Percentiles rank a stretch among this genome's conserved stretches.
Evolutionary conservation across 1,140 invertebrate species (phyloP).

Genomic region (Procambarus virginalis): DNA sequence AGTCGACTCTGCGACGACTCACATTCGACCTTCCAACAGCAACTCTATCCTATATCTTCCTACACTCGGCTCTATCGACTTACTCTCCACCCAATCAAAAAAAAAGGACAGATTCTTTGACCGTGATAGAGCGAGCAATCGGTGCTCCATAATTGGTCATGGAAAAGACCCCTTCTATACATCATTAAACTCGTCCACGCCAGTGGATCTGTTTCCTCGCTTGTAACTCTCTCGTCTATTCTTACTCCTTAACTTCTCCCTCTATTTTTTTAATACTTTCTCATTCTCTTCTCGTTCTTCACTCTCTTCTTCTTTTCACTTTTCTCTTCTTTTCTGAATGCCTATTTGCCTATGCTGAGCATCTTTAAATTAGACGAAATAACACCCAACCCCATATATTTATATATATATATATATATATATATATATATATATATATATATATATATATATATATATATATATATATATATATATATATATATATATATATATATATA

Average conservation of each 20-base stretch:
- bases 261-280: no score
- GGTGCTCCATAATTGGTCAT: neutral
- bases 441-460: slow-evolving; percentile 11
- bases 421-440: slow-evolving; percentile 11
- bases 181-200: slow-evolving; percentile 6
- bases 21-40: no score
- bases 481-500: slow-evolving; percentile 4
- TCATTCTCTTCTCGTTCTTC: neutral
- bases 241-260: neutral
- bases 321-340: neutral
- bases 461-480: slow-evolving; percentile 11
- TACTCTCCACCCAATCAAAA: neutral
- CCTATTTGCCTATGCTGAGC: no score
- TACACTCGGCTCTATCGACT: no score
- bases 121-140: neutral
- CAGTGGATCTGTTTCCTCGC: neutral
- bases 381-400: neutral
- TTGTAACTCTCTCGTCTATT: neutral
- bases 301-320: neutral
- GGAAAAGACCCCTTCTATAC: neutral
- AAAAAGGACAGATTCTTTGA: neutral
- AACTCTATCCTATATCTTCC: no score
- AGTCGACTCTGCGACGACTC: no score
- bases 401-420: slow-evolving; percentile 11
- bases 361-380: no score